phyloP scores from a whole-genome alignment of 2,888 invertebrate species.

The Nomada flava region DNA sequence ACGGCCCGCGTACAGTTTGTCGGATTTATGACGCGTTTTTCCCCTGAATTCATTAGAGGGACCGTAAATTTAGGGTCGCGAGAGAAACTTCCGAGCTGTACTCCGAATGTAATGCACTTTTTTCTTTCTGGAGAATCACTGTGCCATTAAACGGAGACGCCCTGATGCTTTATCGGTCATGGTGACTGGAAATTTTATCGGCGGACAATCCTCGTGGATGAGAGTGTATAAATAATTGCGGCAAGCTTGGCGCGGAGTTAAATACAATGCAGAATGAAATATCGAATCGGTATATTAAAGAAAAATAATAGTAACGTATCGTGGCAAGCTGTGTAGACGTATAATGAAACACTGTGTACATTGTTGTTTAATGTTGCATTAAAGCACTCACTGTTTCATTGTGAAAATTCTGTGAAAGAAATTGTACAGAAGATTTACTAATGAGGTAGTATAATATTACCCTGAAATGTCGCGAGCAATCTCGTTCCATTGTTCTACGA shows the following conservation, averaged over 20 bases:
- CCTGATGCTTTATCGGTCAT: neutral
- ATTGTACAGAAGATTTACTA: neutral
- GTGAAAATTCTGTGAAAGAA: neutral
- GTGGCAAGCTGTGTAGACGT: too few relatives aligned
- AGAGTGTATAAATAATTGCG: neutral
- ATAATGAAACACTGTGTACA: neutral
- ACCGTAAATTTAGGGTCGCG: slow-evolving; percentile 2
- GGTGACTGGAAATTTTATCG: neutral
- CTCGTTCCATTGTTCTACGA: slow-evolving; percentile 7
- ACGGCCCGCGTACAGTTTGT: slow-evolving; percentile 27
- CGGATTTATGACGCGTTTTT: slow-evolving; percentile 32
- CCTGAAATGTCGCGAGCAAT: slow-evolving; percentile 6
- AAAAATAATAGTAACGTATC: too few relatives aligned
- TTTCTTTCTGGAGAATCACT: neutral
- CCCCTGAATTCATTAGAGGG: slow-evolving; percentile 35
- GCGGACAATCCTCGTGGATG: neutral
- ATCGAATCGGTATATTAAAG: too few relatives aligned
- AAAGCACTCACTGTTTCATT: neutral
- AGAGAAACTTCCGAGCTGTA: slow-evolving; percentile 5
- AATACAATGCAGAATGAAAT: neutral
- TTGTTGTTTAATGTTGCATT: neutral
- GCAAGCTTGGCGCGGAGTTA: neutral
- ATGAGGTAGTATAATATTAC: neutral
- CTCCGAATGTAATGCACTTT: neutral
- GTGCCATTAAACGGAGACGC: slow-evolving; percentile 3